A percentile compares a stretch with the other conserved stretches of the same genome.
These are phyloP conservation scores for Lordiphosa collinella DNA, from an alignment of 1,140 invertebrate genomes.

Conservation along the genomic window DNA sequence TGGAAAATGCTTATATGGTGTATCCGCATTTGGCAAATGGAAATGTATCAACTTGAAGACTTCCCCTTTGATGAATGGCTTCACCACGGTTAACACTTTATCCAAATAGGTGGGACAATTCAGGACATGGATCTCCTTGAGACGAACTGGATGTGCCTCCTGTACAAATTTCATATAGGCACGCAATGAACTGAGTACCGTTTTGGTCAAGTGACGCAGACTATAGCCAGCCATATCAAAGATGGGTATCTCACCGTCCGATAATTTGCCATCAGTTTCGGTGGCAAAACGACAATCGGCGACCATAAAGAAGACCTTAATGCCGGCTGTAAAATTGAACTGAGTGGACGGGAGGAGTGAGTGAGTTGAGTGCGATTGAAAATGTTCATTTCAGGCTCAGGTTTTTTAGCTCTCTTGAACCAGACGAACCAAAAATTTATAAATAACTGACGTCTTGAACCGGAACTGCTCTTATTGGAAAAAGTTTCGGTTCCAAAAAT, in stretches of 20 bases:
- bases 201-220: slow-evolving; percentile 83
- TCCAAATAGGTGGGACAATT: slow-evolving; percentile 84
- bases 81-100: slow-evolving; percentile 83
- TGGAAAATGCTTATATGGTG: slow-evolving; percentile 83
- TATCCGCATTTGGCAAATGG: slow-evolving; percentile 83
- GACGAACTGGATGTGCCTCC: slow-evolving; percentile 87
- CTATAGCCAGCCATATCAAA: slow-evolving; percentile 85
- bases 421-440: no score
- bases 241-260: slow-evolving; percentile 85
- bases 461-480: no score
- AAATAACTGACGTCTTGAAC: no score
- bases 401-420: no score
- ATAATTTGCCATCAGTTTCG: slow-evolving; percentile 52
- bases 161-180: slow-evolving; percentile 86
- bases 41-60: slow-evolving; percentile 82
- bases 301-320: slow-evolving; percentile 86
- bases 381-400: no score
- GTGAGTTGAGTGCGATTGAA: no score
- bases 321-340: slow-evolving; percentile 84
- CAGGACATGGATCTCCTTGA: slow-evolving; percentile 87
- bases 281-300: slow-evolving; percentile 83
- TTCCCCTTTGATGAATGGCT: slow-evolving; percentile 85
- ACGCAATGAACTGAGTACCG: slow-evolving; percentile 83
- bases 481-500: no score
- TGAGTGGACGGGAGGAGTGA: slow-evolving; percentile 49